These are phyloP conservation scores for Saturnia japonica DNA, from an alignment of 2,888 invertebrate genomes.

Conservation along the genomic window DNA sequence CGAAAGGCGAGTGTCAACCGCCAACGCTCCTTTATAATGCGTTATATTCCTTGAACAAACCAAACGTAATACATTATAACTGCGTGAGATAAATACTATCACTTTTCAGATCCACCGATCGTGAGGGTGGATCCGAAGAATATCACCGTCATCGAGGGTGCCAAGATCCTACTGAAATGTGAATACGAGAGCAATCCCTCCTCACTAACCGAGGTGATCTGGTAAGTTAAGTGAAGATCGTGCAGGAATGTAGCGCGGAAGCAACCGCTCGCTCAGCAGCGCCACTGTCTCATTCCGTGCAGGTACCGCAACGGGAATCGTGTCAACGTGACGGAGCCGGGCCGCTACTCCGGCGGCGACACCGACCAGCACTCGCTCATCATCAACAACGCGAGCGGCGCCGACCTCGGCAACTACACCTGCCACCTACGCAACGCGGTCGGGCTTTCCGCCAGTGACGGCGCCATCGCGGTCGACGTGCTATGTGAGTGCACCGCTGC, in stretches of 20 bases:
- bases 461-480: conserved; percentile 88
- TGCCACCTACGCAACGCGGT: conserved; percentile 91
- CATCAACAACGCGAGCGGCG: conserved; percentile 87
- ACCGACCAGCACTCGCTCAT: conserved; percentile 88
- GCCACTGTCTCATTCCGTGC: conserved; percentile 23
- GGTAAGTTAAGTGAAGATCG: conserved; percentile 81
- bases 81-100: background rate
- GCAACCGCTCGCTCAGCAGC: background rate
- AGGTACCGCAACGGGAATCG: conserved; percentile 87
- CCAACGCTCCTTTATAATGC: no score
- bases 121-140: conserved; percentile 88
- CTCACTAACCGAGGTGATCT: conserved; percentile 86
- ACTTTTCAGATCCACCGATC: conserved; percentile 89
- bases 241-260: background rate
- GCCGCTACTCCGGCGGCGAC: conserved; percentile 89
- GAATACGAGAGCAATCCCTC: conserved; percentile 94
- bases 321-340: conserved; percentile 68
- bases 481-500: conserved; percentile 85
- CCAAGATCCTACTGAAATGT: conserved; percentile 88
- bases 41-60: no score
- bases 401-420: conserved; percentile 92
- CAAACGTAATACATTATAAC: no score
- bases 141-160: conserved; percentile 89
- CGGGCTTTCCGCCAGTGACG: conserved; percentile 88
- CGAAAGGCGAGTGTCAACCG: no score